phyloP scores from a whole-genome alignment of 2,797 vertebrate species.

The Morus bassanus region DNA sequence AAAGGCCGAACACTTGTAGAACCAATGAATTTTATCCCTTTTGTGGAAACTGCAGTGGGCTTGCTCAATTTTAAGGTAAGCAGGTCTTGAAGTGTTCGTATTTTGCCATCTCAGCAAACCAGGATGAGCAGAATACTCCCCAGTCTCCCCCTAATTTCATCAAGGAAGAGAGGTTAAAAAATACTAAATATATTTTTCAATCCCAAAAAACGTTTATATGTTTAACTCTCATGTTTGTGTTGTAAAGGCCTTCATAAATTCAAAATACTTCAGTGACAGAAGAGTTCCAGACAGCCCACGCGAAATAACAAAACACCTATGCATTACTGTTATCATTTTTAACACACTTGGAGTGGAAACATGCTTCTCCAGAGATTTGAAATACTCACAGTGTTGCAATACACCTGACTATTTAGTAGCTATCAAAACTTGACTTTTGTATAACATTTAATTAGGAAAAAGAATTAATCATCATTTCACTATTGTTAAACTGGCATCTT shows the following conservation, averaged over 20 bases:
- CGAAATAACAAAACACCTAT: not conserved
- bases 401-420: not conserved
- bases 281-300: not conserved
- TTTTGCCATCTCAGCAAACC: constrained; percentile 37
- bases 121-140: not conserved
- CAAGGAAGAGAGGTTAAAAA: not conserved
- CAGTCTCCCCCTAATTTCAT: not conserved
- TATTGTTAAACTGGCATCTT: not conserved
- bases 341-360: not conserved
- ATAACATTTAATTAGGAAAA: not conserved
- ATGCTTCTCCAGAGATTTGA: not conserved
- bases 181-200: not conserved
- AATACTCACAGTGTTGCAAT: not conserved
- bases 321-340: not conserved
- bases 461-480: not conserved
- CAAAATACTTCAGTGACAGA: not conserved
- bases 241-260: not conserved
- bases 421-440: not conserved
- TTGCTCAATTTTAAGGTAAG: constrained; percentile 99
- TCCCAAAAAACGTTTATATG: not conserved
- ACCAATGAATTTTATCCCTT: constrained; percentile 95
- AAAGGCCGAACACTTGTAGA: constrained; percentile 89
- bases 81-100: constrained; percentile 43
- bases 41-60: constrained; percentile 98
- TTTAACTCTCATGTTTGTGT: not conserved